These are phyloP conservation scores for Marmota flaviventris DNA, from an alignment of 2,113 vertebrate species.

Conservation along the genomic window DNA sequence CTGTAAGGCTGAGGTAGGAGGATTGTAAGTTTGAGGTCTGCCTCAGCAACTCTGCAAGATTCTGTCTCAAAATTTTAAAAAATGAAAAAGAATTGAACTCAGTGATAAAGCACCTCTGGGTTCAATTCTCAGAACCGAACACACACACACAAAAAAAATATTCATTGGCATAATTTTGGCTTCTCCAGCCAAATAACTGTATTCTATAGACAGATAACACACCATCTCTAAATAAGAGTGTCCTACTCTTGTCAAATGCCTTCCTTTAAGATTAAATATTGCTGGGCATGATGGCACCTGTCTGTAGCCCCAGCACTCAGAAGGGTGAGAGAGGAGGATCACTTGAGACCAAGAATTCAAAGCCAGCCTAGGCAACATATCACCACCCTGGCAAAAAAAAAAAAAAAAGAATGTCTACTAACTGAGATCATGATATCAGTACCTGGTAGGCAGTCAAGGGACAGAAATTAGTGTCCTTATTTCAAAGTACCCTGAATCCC, in stretches of 20 bases:
- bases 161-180: neutral
- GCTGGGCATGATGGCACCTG: neutral
- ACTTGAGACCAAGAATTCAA: neutral
- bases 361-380: neutral
- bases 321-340: neutral
- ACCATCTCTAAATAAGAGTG: rapidly evolving
- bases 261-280: neutral
- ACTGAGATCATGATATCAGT: rapidly evolving
- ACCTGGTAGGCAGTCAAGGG: rapidly evolving
- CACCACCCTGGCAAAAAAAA: neutral
- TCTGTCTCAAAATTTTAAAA: no score
- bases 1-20: neutral
- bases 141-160: neutral
- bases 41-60: no score
- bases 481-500: neutral
- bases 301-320: neutral
- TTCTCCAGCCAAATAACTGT: no score
- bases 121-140: no score
- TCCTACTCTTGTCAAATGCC: neutral
- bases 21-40: no score
- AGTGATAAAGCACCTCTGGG: no score
- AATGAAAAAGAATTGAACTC: no score
- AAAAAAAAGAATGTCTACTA: no score
- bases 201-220: neutral
- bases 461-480: neutral